These are phyloP conservation scores for Troides helena DNA, from an alignment of 2,888 invertebrate genomes.

Conservation along the genomic window DNA sequence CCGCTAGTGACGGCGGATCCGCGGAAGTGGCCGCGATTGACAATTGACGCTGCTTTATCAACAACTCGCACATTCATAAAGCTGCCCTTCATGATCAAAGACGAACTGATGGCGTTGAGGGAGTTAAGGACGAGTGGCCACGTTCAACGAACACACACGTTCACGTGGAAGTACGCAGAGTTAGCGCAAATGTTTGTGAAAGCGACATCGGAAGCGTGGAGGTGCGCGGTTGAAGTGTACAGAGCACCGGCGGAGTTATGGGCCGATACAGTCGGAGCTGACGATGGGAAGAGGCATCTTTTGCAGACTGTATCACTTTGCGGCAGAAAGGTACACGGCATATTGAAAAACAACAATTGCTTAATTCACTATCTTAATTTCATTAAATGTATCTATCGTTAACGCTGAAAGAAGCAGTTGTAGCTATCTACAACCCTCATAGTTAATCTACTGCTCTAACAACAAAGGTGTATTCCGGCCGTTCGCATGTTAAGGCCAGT, in stretches of 20 bases:
- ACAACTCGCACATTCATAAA: constrained; percentile 49
- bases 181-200: constrained; percentile 59
- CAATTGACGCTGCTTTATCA: constrained; percentile 44
- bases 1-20: constrained; percentile 69
- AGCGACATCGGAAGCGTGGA: constrained; percentile 59
- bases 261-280: constrained; percentile 80
- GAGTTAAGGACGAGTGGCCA: constrained; percentile 59
- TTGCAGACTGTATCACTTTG: constrained; percentile 84
- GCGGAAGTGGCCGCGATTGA: constrained; percentile 65
- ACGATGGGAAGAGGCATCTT: constrained; percentile 76
- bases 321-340: constrained; percentile 79
- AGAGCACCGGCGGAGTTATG: constrained; percentile 67
- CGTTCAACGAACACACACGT: constrained; percentile 54
- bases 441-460: no score
- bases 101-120: constrained; percentile 59
- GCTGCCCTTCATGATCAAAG: constrained; percentile 54
- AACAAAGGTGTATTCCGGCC: no score
- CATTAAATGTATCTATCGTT: no score
- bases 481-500: no score
- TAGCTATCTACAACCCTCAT: no score
- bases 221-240: constrained; percentile 56
- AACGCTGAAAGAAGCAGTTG: no score
- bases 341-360: no score
- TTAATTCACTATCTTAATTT: no score
- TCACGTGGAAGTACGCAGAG: constrained; percentile 71